Evolutionary conservation across 37 sponge, comb jelly and placozoan species (phyloP), one percentile per base, ranked within the genome.

Genomic region (Lycopodina hypogea): DNA sequence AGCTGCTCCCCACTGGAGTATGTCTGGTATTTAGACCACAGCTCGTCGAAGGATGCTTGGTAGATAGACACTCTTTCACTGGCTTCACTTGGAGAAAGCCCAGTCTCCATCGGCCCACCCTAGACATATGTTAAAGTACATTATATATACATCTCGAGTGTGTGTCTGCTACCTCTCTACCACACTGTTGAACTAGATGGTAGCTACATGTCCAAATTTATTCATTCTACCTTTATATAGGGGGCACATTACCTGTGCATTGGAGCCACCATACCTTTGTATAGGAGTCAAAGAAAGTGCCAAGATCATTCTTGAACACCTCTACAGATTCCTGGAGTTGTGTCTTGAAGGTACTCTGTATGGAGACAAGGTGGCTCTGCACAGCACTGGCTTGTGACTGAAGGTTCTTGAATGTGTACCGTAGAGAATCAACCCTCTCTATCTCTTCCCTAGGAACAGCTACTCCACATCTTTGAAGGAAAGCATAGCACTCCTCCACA

Each of bases 1-100:
- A 97, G 82, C 74, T 90, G 80, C 85, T 97, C 99, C 15, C 99
- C 99, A 32, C 89, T 95, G 29, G 93, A 90, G 72, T 95, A 97
- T 12, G 96, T 95, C 81, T 86, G 81, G 61, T 86, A 90, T 62
- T 91, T 93, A 23, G 87, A 64, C 94, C 97, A 97, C 56, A 93
- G 65, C 70, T 91, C 94, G 86, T 93, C 94, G 85, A 93, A 93
- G 76, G 81, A 84, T 35, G 87, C 80, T 62, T 95, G 95, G 75
- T 88, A 97, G 17, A 93, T 90, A 65, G 83, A 71, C 33, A 97
- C 80, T 22, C 99, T 73, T 32, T 93, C 93, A 76, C 93, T 95
- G 30, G 99, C 99, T 48, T 97, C 99, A 34, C 79, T 64, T 28
- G 99, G 99, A 19, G 72, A 76, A 39, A 97, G 80, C 11, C 95